Conservation (phyloP, 2,888 invertebrate genomes). For the Nemotelus pantherinus region DNA sequence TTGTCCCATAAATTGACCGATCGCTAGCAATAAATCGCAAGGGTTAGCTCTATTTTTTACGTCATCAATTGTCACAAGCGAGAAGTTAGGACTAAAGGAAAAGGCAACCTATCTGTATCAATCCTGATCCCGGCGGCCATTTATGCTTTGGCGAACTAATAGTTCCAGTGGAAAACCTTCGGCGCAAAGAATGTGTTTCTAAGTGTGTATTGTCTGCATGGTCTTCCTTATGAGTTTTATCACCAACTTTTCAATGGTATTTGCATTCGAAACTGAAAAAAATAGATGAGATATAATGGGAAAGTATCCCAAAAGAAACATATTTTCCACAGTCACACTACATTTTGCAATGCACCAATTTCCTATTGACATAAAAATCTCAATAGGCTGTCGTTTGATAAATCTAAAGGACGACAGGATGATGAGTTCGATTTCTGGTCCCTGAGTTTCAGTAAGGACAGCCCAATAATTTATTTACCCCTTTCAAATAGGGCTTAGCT, state of each 20-base stretch:
- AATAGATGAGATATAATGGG: too few species aligned
- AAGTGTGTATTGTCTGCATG: too few species aligned
- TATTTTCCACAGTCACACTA: too few species aligned
- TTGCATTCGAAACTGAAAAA: too few species aligned
- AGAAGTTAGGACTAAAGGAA: conserved; percentile 1
- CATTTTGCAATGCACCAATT: not conserved
- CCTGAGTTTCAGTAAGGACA: conserved; percentile 41
- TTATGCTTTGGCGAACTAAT: not conserved
- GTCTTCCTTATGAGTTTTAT: too few species aligned
- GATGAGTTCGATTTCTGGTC: conserved; percentile 27
- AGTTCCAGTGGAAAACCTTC: too few species aligned
- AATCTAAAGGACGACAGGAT: conserved; percentile 44
- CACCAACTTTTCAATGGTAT: too few species aligned
- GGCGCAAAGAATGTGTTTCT: too few species aligned
- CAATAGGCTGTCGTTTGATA: conserved; percentile 46
- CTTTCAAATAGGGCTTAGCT: conserved; percentile 17
- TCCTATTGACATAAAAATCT: conserved; percentile 32
- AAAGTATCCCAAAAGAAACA: too few species aligned
- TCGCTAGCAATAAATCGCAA: conserved; percentile 46
- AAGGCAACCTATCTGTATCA: conserved; percentile 5
- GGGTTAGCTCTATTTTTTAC: conserved; percentile 48
- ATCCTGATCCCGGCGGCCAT: not conserved
- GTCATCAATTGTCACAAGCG: conserved; percentile 45
- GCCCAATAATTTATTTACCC: conserved; percentile 50
- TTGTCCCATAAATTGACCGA: conserved; percentile 48